phyloP scores from a whole-genome alignment of 2,888 invertebrate species.

The Andricus quercusramuli region DNA sequence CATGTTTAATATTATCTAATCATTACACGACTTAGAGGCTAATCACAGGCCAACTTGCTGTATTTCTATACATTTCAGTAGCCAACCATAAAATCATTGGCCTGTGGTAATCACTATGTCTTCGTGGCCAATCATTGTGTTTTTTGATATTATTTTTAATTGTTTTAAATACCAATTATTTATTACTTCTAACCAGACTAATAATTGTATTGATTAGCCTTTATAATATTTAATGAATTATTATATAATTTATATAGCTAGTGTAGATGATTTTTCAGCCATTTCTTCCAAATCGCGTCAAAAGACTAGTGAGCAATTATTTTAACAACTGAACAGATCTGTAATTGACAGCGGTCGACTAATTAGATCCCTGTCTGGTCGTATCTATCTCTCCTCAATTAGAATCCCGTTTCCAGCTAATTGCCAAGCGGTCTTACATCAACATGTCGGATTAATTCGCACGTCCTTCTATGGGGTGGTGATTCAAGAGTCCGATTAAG shows the following conservation, averaged over 20 bases:
- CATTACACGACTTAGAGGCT: too few relatives aligned
- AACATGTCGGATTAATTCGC: constrained; percentile 24
- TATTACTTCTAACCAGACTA: too few relatives aligned
- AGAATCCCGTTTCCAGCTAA: constrained; percentile 58
- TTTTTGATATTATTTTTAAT: too few relatives aligned
- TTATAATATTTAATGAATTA: neutral
- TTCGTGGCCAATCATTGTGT: too few relatives aligned
- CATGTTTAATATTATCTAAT: too few relatives aligned
- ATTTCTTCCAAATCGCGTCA: neutral
- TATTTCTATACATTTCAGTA: too few relatives aligned
- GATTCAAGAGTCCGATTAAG: constrained; percentile 16
- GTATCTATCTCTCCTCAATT: constrained; percentile 56
- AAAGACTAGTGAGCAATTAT: constrained; percentile 39
- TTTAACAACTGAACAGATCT: constrained; percentile 42
- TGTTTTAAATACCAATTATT: too few relatives aligned
- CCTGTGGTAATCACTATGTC: too few relatives aligned
- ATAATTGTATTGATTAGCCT: too few relatives aligned
- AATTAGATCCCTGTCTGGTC: constrained; percentile 55
- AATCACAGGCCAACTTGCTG: too few relatives aligned
- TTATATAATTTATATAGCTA: neutral
- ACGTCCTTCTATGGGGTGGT: constrained; percentile 24
- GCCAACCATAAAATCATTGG: too few relatives aligned
- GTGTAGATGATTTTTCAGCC: neutral
- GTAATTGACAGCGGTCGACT: constrained; percentile 49
- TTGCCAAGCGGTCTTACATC: constrained; percentile 48